phyloP scores from a whole-genome alignment of 2,888 invertebrate species.

The Cartodere bifasciata region DNA sequence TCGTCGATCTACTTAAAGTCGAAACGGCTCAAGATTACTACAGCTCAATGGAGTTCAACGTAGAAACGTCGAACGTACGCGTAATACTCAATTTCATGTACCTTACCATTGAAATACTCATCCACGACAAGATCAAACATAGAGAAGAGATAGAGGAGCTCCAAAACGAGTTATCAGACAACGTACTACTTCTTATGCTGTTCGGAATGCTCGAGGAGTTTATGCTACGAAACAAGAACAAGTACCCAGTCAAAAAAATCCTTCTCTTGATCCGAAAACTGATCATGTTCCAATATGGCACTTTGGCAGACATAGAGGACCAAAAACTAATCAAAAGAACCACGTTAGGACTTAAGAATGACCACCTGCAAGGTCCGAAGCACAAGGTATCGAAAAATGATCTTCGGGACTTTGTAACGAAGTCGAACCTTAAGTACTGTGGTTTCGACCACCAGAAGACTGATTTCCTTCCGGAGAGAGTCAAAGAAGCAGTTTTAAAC shows the following conservation, averaged over 20 bases:
- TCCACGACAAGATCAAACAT: slow-evolving; percentile 2
- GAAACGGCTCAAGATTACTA: slow-evolving; percentile 2
- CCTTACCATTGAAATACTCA: slow-evolving; percentile 9
- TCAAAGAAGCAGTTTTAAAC: slow-evolving; percentile 7
- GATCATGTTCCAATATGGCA: slow-evolving; percentile 9
- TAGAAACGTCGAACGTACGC: slow-evolving; percentile 3
- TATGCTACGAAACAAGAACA: not conserved
- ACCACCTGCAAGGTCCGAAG: slow-evolving; percentile 5
- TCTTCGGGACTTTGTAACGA: slow-evolving; percentile 2
- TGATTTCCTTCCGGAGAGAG: not conserved
- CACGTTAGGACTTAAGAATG: slow-evolving; percentile 5
- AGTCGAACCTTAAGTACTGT: slow-evolving; percentile 2
- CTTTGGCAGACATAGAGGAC: slow-evolving; percentile 4
- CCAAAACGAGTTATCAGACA: slow-evolving; percentile 6
- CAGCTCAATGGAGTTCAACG: not conserved
- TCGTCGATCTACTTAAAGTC: slow-evolving; percentile 4
- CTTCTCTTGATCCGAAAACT: slow-evolving; percentile 13
- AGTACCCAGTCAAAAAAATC: slow-evolving; percentile 13
- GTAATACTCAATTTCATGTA: slow-evolving; percentile 11
- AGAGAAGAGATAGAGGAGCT: slow-evolving; percentile 4
- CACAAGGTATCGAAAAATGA: slow-evolving; percentile 9
- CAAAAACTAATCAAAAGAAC: slow-evolving; percentile 8
- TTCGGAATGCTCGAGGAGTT: slow-evolving; percentile 10
- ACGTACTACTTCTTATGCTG: slow-evolving; percentile 7
- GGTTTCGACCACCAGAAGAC: not conserved